Base-by-base conservation (phyloP, 1,140 invertebrate species). In the Trachymyrmex septentrionalis region DNA sequence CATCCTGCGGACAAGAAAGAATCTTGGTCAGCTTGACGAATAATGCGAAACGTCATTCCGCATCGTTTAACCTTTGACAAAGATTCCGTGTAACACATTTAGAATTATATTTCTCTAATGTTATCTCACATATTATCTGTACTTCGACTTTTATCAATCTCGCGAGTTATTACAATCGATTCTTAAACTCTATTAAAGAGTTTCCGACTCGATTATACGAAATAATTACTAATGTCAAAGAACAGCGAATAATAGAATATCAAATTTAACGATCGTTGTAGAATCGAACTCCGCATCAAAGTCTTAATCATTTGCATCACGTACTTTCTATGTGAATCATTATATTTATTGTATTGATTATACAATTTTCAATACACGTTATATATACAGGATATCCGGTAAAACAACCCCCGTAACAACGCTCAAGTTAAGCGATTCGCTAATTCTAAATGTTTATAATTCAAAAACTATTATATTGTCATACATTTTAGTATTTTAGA, bases 1-100 rank as follows among this genome's bases (percentile, higher is more conserved):
- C 90, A 88, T 91, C 93, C 94, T 95, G 93, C 81, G 92, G 92
- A 91, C 77, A 92, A 91, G 92, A 86, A 61, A 71, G 66, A 73
- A 81, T 71, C 73, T 73, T 86, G 84, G 87, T 90, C 82, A 88
- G 81, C 44, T 50, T 69, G 82, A 69, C 75, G 82, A 85, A 85
- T 78, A 85, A 77, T 85, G 82, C 82, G 48, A 78, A 66, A 73
- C 80, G 80, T 84, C 80, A 84, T 84, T 75, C 55, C 80, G 38
- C 69, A 69, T 24, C 44, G 69, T 73, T 84, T 84, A 84, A 84
- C 55, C 80, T 84, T 84, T 75, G 80, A 50, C 57, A 61, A 48
- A 34, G 48, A 50, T 57, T 38, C 12, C 24, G 61, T 55, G 48
- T 57, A 78, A 78, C 53, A 21, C 50, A 53, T 30, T 55, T 10